Percentiles rank a stretch among this genome's conserved stretches.
These are phyloP conservation scores for Leptodactylus fuscus DNA, from an alignment of 2,113 vertebrate genomes.

Conservation along the genomic window DNA sequence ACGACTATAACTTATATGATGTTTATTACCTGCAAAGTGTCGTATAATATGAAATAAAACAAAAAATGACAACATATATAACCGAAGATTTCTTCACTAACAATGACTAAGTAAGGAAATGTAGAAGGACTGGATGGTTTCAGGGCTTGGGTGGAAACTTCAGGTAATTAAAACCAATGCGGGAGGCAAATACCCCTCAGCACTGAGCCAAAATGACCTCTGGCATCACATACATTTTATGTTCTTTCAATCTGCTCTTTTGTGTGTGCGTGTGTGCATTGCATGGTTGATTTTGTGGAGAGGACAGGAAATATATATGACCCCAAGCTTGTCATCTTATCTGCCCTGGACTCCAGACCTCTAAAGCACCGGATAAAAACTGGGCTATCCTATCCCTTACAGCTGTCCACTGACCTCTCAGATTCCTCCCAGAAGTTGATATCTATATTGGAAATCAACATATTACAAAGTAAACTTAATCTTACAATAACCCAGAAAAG, in stretches of 20 bases:
- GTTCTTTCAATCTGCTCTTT: slow-evolving; percentile 38
- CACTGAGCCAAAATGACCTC: slow-evolving; percentile 41
- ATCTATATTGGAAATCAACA: not conserved
- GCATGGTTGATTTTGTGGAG: slow-evolving; percentile 49
- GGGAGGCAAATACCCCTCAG: slow-evolving; percentile 44
- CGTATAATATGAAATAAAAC: too few relatives aligned
- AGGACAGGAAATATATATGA: slow-evolving; percentile 52
- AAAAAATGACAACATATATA: too few relatives aligned
- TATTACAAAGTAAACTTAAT: not conserved
- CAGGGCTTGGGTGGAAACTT: not conserved
- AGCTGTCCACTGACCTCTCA: slow-evolving; percentile 36
- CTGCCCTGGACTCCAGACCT: slow-evolving; percentile 31
- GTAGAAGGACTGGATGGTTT: not conserved
- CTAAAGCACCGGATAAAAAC: not conserved
- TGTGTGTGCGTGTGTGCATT: slow-evolving; percentile 36
- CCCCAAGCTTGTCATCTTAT: slow-evolving; percentile 51
- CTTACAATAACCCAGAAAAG: slow-evolving; percentile 10
- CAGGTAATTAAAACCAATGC: slow-evolving; percentile 51
- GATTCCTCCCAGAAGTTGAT: slow-evolving; percentile 1
- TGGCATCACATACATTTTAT: slow-evolving; percentile 48
- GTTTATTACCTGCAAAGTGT: not conserved
- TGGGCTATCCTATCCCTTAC: slow-evolving; percentile 20
- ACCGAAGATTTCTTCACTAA: not conserved
- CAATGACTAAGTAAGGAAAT: slow-evolving; percentile 11
- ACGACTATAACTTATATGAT: too few relatives aligned